phyloP scores from a whole-genome alignment of 2,113 vertebrate genomes.

The Pollimyrus isidori region DNA sequence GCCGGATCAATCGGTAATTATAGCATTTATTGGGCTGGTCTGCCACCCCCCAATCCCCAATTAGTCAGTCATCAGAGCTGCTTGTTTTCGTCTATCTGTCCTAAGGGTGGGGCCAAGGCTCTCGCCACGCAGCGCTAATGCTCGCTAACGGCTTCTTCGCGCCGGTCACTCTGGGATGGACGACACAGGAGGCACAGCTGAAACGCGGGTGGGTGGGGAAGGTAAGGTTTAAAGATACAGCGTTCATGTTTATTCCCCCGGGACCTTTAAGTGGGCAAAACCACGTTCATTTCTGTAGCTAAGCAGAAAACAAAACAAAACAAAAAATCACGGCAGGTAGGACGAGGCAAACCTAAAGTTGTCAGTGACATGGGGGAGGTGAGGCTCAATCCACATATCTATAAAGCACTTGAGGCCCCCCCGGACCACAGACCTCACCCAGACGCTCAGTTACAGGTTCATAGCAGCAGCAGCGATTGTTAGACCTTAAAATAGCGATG shows the following conservation, averaged over 20 bases:
- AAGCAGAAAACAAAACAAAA: neutral
- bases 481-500: neutral
- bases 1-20: constrained; percentile 6
- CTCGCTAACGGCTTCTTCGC: neutral
- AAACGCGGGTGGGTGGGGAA: neutral
- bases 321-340: neutral
- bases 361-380: neutral
- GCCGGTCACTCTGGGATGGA: neutral
- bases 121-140: neutral
- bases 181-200: neutral
- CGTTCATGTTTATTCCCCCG: neutral
- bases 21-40: neutral
- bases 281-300: neutral
- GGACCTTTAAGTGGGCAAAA: neutral
- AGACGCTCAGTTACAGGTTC: neutral
- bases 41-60: neutral
- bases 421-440: neutral
- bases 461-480: neutral
- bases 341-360: neutral
- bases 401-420: neutral
- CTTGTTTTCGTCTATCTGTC: neutral
- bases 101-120: neutral
- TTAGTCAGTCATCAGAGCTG: constrained; percentile 6
- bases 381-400: neutral
- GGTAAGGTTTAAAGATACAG: neutral